A percentile compares a stretch with the other conserved stretches of the same genome.
Conservation (phyloP, 2,113 vertebrate species). For the Stigmatopora nigra region DNA sequence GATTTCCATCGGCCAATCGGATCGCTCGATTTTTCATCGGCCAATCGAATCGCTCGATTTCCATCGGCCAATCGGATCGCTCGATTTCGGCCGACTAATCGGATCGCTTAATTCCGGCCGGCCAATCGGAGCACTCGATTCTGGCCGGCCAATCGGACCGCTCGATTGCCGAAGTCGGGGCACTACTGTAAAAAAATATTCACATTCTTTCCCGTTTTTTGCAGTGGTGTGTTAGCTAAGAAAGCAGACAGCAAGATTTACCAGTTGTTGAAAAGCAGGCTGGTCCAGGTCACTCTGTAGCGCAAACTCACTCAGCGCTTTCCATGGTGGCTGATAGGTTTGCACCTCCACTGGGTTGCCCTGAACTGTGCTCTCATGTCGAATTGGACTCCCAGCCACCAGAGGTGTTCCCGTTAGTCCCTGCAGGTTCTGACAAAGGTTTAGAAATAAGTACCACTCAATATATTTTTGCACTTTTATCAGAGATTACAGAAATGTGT, state of each 20-base stretch:
- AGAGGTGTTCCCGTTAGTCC: slow-evolving; percentile 87
- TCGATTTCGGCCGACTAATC: too few relatives aligned
- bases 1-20: too few relatives aligned
- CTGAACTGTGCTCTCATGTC: slow-evolving; percentile 80
- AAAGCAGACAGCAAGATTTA: slow-evolving; percentile 47
- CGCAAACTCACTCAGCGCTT: slow-evolving; percentile 88
- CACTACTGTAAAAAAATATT: too few relatives aligned
- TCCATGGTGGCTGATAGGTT: slow-evolving; percentile 91
- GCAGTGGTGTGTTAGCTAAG: slow-evolving; percentile 6
- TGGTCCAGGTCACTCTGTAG: slow-evolving; percentile 88
- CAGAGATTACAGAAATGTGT: neutral
- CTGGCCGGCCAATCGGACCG: too few relatives aligned
- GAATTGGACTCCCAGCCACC: slow-evolving; percentile 83
- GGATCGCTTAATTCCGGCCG: too few relatives aligned
- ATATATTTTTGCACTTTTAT: neutral
- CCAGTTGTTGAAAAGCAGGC: slow-evolving; percentile 86
- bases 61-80: too few relatives aligned
- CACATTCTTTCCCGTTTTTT: too few relatives aligned
- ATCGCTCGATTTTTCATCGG: too few relatives aligned
- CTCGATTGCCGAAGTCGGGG: too few relatives aligned
- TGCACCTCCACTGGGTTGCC: slow-evolving; percentile 87
- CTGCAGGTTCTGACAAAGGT: slow-evolving; percentile 74
- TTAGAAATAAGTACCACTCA: neutral
- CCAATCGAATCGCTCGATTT: too few relatives aligned
- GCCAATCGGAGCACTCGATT: too few relatives aligned